Evolutionary conservation across 1,140 invertebrate genomes (phyloP).

Genomic region (Drosophila ogumai): DNA sequence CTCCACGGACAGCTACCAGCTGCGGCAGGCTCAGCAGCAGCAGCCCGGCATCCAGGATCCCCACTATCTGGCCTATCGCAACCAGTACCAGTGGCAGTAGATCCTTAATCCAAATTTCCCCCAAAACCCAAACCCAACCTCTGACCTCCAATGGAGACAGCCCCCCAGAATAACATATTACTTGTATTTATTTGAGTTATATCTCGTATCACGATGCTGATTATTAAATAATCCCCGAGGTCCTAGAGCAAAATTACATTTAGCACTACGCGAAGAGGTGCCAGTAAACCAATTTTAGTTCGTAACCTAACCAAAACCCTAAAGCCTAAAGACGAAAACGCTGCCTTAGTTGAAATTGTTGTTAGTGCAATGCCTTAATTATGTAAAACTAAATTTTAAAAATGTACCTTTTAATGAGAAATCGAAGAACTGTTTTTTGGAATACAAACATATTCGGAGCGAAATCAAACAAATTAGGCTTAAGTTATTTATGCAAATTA

Average conservation of each 20-base stretch:
- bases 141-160: conserved; percentile 42
- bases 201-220: conserved; percentile 64
- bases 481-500: conserved; percentile 78
- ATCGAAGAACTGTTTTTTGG: conserved; percentile 36
- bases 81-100: conserved; percentile 79
- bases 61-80: conserved; percentile 80
- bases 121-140: background rate
- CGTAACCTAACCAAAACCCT: conserved; percentile 56
- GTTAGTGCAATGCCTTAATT: conserved; percentile 64
- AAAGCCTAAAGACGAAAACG: background rate
- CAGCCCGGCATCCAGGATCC: conserved; percentile 55
- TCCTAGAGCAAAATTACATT: conserved; percentile 77
- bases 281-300: conserved; percentile 76
- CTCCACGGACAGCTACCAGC: conserved; percentile 79
- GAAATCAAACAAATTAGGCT: conserved; percentile 40
- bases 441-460: conserved; percentile 30
- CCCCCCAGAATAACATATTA: conserved; percentile 27
- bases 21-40: conserved; percentile 36
- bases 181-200: conserved; percentile 55
- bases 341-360: conserved; percentile 18
- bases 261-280: conserved; percentile 69
- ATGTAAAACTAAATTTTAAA: conserved; percentile 46
- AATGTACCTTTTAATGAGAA: conserved; percentile 40
- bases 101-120: background rate
- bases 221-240: conserved; percentile 80